Percentiles rank a stretch among this genome's conserved stretches.
Evolutionary conservation across 2,888 invertebrate species (phyloP).

Genomic region (Sisyra terminalis): DNA sequence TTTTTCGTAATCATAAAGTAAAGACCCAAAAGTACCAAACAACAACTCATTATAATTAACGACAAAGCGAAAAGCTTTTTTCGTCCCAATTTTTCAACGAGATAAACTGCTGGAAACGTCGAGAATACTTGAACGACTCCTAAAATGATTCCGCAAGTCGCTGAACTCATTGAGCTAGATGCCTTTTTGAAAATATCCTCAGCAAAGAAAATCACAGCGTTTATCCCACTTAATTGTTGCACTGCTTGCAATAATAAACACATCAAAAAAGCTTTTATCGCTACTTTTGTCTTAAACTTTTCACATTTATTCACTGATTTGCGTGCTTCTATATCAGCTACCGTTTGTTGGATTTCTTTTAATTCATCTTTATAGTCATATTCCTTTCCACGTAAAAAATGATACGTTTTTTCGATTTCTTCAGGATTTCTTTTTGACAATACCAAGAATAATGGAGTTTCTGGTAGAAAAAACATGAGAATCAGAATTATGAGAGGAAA

Average conservation of each 20-base stretch:
- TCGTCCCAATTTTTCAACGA: constrained; percentile 63
- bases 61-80: constrained; percentile 58
- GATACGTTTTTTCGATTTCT: constrained; percentile 42
- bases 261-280: constrained; percentile 21
- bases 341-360: constrained; percentile 37
- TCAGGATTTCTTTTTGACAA: constrained; percentile 28
- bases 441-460: constrained; percentile 51
- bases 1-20: constrained; percentile 46
- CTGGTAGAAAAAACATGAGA: constrained; percentile 49
- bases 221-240: constrained; percentile 64
- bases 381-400: constrained; percentile 51
- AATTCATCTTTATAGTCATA: constrained; percentile 46
- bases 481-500: constrained; percentile 43
- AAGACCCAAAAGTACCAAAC: constrained; percentile 46
- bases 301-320: background rate
- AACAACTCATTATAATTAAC: constrained; percentile 47
- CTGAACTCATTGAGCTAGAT: constrained; percentile 17
- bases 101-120: constrained; percentile 44
- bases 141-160: constrained; percentile 40
- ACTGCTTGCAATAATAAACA: constrained; percentile 34
- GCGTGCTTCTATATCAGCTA: constrained; percentile 13
- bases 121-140: constrained; percentile 60
- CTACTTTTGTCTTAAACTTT: constrained; percentile 12
- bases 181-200: constrained; percentile 51
- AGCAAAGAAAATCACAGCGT: constrained; percentile 65